Evolutionary conservation across 35 echinoderm and acorn worm genomes (phyloP), one percentile per base, ranked within the genome.

Genomic region (Hemicentrotus pulcherrimus): DNA sequence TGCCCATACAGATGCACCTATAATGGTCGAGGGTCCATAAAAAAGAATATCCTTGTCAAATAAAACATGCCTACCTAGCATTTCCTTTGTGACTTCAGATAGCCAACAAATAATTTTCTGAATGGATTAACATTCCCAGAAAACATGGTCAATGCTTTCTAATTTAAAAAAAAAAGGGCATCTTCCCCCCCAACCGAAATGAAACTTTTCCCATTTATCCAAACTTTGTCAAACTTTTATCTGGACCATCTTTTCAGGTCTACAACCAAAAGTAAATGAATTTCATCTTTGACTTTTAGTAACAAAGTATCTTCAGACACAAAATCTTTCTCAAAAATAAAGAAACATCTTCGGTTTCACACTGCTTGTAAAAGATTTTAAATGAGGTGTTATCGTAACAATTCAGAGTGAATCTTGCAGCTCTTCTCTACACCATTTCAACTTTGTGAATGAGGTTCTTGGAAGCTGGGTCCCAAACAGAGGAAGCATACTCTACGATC

Each of bases 281-380:
- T 91, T 91, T 91, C 88, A 16, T 91, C 88, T 91, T 91, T 91
- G 32, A 91, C 88, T 46, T 35, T 91, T 31, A 46, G 19, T 30
- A 91, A 30, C 16, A 91, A 32, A 32, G 88, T 46, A 32, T 91
- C 88, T 35, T 91, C 88, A 30, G 88, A 91, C 19, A 91, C 32
- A 6, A 32, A 32, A 46, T 91, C 45, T 46, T 91, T 91, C 31
- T 91, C 88, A 91, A 91, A 91, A 8, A 91, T 91, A 46, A 35
- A 91, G 3, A 18, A 35, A 91, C 88, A 91, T 46, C 88, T 91
- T 32, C 88, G 88, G 45, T 91, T 91, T 31, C 88, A 91, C 16
- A 91, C 32, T 35, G 88, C 88, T 32, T 91, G n/a, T n/a, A n/a
- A n/a, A n/a, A n/a, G n/a, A n/a, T n/a, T n/a, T n/a, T n/a, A n/a